Base-by-base conservation (phyloP, 2,888 invertebrate species). In the Drosophila ezoana region DNA sequence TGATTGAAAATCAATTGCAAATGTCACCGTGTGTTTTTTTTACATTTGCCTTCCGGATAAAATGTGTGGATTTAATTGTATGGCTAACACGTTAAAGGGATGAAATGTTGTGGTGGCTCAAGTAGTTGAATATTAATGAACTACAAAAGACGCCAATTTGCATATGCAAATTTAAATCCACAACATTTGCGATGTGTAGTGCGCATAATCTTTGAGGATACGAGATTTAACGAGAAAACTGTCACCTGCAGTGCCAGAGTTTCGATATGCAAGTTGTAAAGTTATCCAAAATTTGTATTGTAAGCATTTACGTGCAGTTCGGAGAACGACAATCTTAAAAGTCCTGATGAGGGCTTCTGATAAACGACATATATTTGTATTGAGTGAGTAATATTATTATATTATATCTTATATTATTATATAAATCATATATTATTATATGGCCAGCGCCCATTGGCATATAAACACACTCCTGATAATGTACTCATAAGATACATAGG, bases 1-100 rank as follows among this genome's bases (percentile, higher is more conserved):
- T 84, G 79, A 84, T 89, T 84, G 69, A 67, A 66, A 75, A 88
- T 71, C 83, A 87, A 79, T 87, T 73, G 81, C 69, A 45, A 72
- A 61, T 59, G 79, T 47, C 68, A 53, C 28, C 28, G 28, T 28
- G 28, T 2, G 28, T 28, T 2, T 28, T 28, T 28, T 28, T 2
- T 28, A 8, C 2, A 28, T 28, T 28, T 28, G 8, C 8, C 23
- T 28, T 28, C 28, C 28, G 28, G 0, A 28, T 28, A 28, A 28
- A 28, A 28, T 6, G 28, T 28, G 8, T 28, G 28, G 78, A 67
- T 61, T 77, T 58, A 67, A 35, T 4, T 57, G 58, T 68, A 35
- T 35, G 38, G 32, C 41, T 35, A 13, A 13, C 4, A 18, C 18
- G 16, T 18, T 33, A 20, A 49, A 45, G 60, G 61, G 37, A 45